Evolutionary conservation across 2,113 vertebrate species (phyloP), one percentile per base, ranked within the genome.

Genomic region (Hassar affinis): DNA sequence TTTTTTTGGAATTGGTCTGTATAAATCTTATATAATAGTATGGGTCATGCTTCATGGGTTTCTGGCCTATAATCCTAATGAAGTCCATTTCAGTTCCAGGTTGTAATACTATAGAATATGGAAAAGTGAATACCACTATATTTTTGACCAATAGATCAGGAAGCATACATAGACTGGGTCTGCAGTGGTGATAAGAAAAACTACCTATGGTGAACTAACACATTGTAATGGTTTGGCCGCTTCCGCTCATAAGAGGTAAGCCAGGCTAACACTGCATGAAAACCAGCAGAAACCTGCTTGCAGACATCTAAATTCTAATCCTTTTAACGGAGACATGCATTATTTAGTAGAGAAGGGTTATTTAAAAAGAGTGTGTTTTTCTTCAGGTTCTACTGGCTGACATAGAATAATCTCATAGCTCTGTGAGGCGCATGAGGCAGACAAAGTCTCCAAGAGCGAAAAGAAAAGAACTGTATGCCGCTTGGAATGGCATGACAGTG

Each of bases 341-440:
- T 89, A 90, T 88, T 89, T 86, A 88, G 76, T 18, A 49, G 57
- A 59, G 61, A 78, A 74, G 35, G 69, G 71, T 78, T 85, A 86
- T 89, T 85, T 78, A 85, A 86, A 59, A 52, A 80, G 78, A 42
- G 57, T 25, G 68, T 57, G 72, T 84, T 84, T 82, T 78, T 86
- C 78, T 81, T 79, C 78, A 82, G 30, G 66, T 83, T 83, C 76
- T 47, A 47, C 49, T 52, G 69, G 38, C 69, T 25, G 79, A 69
- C 76, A 80, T 80, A 38, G 78, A 78, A 86, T 79, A 69, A n/a
- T 66, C 49, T n/a, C 78, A 74, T 71, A 35, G 42, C 61, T 64
- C 61, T 77, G 68, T 71, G 76, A 81, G 72, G 49, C 49, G 25
- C 17, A 66, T 9, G 77, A 61, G 5, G 33, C 49, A 77, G 78